Conservation (phyloP, 1,140 invertebrate species). For the Neodiprion pinetum region DNA sequence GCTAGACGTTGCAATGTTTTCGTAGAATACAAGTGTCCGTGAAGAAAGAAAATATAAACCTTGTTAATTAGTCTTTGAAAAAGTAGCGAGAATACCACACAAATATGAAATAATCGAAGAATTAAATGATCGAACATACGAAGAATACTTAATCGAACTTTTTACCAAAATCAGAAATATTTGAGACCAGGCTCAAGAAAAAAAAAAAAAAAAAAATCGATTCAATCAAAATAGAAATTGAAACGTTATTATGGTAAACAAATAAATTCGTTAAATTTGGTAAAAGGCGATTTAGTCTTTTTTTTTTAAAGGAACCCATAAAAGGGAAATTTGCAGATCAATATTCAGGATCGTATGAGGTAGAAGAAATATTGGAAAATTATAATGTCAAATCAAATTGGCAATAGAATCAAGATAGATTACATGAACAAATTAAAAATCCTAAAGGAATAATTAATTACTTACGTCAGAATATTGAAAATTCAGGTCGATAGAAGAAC, state of each 20-base stretch:
- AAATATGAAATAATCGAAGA: background rate
- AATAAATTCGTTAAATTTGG: constrained; percentile 15
- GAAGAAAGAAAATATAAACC: constrained; percentile 35
- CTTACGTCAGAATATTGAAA: no score
- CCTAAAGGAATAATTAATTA: no score
- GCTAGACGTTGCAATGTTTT: constrained; percentile 19
- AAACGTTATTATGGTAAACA: constrained; percentile 22
- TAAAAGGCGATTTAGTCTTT: constrained; percentile 20
- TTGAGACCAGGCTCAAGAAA: no score
- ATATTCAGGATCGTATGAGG: constrained; percentile 12
- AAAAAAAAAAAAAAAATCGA: constrained; percentile 10
- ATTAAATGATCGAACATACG: constrained; percentile 6
- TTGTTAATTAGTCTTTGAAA: background rate
- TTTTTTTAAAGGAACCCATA: constrained; percentile 18
- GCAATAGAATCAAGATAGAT: constrained; percentile 10
- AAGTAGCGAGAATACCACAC: background rate
- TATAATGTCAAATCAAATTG: constrained; percentile 14
- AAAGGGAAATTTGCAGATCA: constrained; percentile 15
- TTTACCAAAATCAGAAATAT: no score
- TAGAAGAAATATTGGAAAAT: constrained; percentile 15
- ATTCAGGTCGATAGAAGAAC: no score
- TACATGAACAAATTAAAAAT: constrained; percentile 11
- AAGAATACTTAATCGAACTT: no score
- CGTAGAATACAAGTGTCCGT: constrained; percentile 38
- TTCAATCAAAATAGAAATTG: background rate